A percentile compares a stretch with the other conserved stretches of the same genome.
Conservation (phyloP, 2,888 invertebrate genomes). For the Eucriotettix oculatus region DNA sequence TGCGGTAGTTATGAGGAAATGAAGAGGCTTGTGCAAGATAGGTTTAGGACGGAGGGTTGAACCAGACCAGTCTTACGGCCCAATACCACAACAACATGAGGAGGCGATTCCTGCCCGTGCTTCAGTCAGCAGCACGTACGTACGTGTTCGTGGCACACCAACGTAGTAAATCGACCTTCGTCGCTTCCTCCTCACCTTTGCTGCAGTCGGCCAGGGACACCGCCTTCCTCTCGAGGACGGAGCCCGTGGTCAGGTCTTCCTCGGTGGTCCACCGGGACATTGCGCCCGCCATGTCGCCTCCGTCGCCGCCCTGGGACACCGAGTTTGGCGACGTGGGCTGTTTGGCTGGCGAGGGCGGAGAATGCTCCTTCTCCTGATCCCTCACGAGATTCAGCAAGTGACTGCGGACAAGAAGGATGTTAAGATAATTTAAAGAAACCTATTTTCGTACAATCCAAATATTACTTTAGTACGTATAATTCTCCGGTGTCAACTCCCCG, state of each 20-base stretch:
- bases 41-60: too few species aligned
- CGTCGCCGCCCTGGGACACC: conserved; percentile 13
- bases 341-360: not conserved
- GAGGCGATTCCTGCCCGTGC: too few species aligned
- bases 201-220: conserved; percentile 24
- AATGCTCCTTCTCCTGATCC: conserved; percentile 42
- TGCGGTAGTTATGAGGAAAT: too few species aligned
- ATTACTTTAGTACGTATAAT: too few species aligned
- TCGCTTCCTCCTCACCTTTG: conserved; percentile 19
- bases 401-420: conserved; percentile 21
- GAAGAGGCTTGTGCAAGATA: too few species aligned
- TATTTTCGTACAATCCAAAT: too few species aligned
- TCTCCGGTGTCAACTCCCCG: too few species aligned
- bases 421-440: not conserved
- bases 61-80: too few species aligned
- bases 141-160: too few species aligned
- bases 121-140: too few species aligned
- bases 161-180: too few species aligned
- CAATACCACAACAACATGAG: too few species aligned
- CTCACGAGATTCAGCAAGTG: conserved; percentile 51
- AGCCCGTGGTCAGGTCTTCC: conserved; percentile 24
- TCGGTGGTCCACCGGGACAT: conserved; percentile 26
- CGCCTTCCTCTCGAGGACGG: conserved; percentile 22
- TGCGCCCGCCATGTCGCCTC: conserved; percentile 5
- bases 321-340: not conserved